phyloP scores from a whole-genome alignment of 2,888 invertebrate genomes.

The Coleophora deauratella region DNA sequence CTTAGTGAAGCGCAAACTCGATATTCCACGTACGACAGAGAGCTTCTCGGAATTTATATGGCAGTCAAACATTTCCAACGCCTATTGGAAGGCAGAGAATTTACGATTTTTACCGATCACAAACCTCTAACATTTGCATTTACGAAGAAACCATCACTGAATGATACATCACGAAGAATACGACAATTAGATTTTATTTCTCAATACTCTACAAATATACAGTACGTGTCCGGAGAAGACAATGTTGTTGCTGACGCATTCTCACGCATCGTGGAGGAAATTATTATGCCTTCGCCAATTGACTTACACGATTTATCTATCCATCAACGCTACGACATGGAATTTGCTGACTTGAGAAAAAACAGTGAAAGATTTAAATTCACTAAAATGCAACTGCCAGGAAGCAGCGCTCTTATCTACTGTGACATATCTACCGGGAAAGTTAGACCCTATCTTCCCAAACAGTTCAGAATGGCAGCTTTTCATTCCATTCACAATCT shows the following conservation, averaged over 20 bases:
- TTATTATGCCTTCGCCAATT: background rate
- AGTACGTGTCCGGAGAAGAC: slow-evolving; percentile 22
- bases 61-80: slow-evolving; percentile 10
- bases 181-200: slow-evolving; percentile 13
- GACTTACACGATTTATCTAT: background rate
- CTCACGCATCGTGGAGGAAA: slow-evolving; percentile 16
- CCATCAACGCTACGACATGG: background rate
- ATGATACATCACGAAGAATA: slow-evolving; percentile 8
- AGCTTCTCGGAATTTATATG: slow-evolving; percentile 14
- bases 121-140: slow-evolving; percentile 13
- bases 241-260: slow-evolving; percentile 27
- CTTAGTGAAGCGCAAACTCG: slow-evolving; percentile 31
- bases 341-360: background rate
- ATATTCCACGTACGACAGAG: slow-evolving; percentile 19
- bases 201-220: slow-evolving; percentile 29
- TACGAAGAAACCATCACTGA: slow-evolving; percentile 1
- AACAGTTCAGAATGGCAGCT: background rate
- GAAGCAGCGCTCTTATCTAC: background rate
- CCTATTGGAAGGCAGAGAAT: slow-evolving; percentile 2
- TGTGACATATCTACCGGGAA: slow-evolving; percentile 2
- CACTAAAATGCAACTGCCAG: background rate
- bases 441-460: slow-evolving; percentile 3
- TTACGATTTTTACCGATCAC: slow-evolving; percentile 13
- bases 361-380: background rate
- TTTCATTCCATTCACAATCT: slow-evolving; percentile 2